Percentiles rank a stretch among this genome's conserved stretches.
Evolutionary conservation across 2,797 vertebrate genomes (phyloP).

Genomic region (Merluccius polli): DNA sequence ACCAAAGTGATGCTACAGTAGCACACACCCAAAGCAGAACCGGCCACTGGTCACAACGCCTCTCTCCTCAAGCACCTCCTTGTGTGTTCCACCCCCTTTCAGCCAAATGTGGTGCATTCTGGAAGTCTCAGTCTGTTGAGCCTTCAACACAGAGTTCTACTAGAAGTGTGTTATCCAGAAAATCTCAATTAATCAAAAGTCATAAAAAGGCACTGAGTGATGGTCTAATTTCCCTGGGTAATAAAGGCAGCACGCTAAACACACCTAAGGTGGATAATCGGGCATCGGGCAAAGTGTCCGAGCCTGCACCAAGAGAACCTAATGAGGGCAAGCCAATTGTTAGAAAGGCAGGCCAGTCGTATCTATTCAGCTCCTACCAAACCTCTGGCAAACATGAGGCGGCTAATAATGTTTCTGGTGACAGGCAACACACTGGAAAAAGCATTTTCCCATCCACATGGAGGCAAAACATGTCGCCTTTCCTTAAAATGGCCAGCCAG

Average conservation of each 20-base stretch:
- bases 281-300: background rate
- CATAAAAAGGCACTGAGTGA: conserved; percentile 16
- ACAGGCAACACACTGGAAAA: background rate
- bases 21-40: background rate
- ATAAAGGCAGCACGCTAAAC: conserved; percentile 9
- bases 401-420: background rate
- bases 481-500: background rate
- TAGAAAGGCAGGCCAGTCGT: conserved; percentile 4
- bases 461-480: background rate
- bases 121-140: background rate
- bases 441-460: background rate
- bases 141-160: background rate
- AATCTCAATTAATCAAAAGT: conserved; percentile 11
- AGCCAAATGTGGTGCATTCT: background rate
- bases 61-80: background rate
- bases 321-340: background rate
- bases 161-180: background rate
- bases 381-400: background rate
- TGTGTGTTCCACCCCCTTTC: background rate
- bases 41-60: background rate
- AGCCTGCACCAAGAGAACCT: background rate
- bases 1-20: background rate
- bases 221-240: conserved; percentile 7
- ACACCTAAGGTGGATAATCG: background rate
- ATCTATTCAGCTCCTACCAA: conserved; percentile 36